Evolutionary conservation across 2,113 vertebrate genomes (phyloP).

Genomic region (Hepsetus odoe): DNA sequence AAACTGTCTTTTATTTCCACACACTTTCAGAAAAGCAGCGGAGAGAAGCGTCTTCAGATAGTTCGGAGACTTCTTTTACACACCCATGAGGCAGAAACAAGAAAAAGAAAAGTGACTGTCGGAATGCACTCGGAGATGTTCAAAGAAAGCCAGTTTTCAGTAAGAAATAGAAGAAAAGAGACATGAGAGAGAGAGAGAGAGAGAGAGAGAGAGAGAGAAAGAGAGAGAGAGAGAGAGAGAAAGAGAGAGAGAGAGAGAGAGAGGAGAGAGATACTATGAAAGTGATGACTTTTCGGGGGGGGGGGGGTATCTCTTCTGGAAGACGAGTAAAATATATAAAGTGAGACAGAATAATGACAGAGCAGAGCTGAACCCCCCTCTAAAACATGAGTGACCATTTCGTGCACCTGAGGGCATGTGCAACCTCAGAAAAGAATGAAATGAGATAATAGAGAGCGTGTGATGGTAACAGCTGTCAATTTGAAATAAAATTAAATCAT

Average conservation of each 20-base stretch:
- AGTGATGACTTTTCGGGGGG: background rate
- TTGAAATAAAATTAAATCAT: no score
- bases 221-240: background rate
- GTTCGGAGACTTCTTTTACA: background rate
- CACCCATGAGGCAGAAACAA: background rate
- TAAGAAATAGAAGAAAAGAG: background rate
- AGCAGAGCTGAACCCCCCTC: slow-evolving; percentile 1
- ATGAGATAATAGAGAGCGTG: background rate
- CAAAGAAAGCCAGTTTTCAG: background rate
- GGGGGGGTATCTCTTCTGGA: background rate
- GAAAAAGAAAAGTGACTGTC: background rate
- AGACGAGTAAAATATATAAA: no score
- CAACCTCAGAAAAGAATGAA: background rate
- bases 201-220: background rate
- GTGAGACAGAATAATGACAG: no score
- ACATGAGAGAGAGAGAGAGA: background rate
- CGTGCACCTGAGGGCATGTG: background rate
- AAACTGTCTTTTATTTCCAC: background rate
- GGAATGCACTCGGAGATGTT: background rate
- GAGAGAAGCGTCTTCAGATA: background rate
- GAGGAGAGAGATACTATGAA: background rate
- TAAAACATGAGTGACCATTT: background rate
- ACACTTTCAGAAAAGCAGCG: background rate
- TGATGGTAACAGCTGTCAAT: background rate
- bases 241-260: background rate